These are phyloP conservation scores for Lasioglossum marginatum DNA, from an alignment of 2,888 invertebrate species.

Conservation along the genomic window DNA sequence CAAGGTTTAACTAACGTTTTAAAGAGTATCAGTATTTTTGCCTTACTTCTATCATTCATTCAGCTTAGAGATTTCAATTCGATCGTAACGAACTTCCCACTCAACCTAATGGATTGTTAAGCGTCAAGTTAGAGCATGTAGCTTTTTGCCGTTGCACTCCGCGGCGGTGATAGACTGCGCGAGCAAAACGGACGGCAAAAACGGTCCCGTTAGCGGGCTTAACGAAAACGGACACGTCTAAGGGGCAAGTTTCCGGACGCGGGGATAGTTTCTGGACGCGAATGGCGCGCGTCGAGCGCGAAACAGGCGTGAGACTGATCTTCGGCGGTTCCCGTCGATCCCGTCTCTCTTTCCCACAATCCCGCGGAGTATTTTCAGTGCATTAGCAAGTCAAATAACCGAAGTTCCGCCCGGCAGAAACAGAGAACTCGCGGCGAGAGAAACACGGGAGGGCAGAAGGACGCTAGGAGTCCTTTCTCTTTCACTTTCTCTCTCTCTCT, in stretches of 20 bases:
- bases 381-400: conserved; percentile 81
- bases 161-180: background rate
- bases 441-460: background rate
- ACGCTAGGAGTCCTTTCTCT: background rate
- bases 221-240: conserved; percentile 2
- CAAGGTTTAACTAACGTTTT: too few species aligned
- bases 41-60: background rate
- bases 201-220: background rate
- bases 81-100: background rate
- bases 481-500: background rate
- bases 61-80: background rate
- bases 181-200: background rate
- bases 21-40: background rate
- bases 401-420: conserved; percentile 64
- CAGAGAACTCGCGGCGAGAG: conserved; percentile 36
- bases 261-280: background rate
- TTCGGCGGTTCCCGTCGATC: conserved; percentile 69
- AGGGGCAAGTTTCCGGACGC: background rate
- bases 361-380: conserved; percentile 75
- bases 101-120: background rate
- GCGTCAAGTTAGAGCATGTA: background rate
- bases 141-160: background rate
- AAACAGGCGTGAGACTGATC: conserved; percentile 57
- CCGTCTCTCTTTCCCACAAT: conserved; percentile 64
- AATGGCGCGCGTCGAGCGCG: conserved; percentile 23